A percentile compares a stretch with the other conserved stretches of the same genome.
phyloP scores from a whole-genome alignment of 2,797 vertebrate species.

The Notamacropus eugenii region DNA sequence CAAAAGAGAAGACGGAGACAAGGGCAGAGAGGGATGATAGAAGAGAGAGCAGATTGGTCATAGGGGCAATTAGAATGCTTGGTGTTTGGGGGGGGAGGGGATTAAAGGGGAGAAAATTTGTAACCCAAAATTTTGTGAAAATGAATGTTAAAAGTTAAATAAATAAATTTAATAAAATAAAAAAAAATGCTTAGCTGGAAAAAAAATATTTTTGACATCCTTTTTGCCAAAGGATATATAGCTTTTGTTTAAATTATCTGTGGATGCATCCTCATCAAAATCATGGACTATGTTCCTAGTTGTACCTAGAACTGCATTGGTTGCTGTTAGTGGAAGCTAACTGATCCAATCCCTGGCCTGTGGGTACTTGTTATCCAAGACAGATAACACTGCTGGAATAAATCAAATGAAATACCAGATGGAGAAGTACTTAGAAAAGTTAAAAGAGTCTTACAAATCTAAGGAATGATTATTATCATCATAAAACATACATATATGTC shows the following conservation, averaged over 20 bases:
- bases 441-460: constrained; percentile 19
- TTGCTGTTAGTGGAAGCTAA: not conserved
- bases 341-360: constrained; percentile 21
- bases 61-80: too few species aligned
- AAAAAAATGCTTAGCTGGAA: too few species aligned
- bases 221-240: constrained; percentile 37
- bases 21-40: too few species aligned
- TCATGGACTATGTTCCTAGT: not conserved
- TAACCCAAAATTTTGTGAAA: too few species aligned
- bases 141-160: too few species aligned
- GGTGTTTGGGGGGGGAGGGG: too few species aligned
- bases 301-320: not conserved
- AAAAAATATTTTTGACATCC: not conserved
- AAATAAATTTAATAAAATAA: too few species aligned
- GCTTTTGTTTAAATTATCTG: not conserved
- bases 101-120: too few species aligned
- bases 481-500: not conserved
- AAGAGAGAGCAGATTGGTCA: too few species aligned
- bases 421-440: constrained; percentile 21
- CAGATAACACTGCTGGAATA: not conserved
- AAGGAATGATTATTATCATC: constrained; percentile 16
- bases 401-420: constrained; percentile 48
- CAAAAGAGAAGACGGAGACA: too few species aligned
- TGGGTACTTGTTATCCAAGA: constrained; percentile 28
- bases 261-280: not conserved